Conservation (phyloP, 2,797 vertebrate species). For the Hozukius guyotensis region DNA sequence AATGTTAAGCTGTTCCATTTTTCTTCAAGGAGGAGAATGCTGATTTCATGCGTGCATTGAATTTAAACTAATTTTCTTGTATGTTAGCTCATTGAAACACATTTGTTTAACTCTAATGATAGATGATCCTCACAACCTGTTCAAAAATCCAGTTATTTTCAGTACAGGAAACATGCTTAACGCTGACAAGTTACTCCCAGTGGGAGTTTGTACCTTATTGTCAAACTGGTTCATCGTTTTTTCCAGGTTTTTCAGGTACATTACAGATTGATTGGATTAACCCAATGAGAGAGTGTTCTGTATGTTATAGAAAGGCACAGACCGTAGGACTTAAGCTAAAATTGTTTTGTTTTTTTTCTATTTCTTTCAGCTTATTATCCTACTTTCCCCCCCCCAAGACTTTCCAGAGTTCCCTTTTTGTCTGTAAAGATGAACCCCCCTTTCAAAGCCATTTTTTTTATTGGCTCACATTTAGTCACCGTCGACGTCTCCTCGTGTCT, state of each 20-base stretch:
- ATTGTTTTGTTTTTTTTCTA: background rate
- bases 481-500: constrained; percentile 10
- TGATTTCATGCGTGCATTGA: constrained; percentile 41
- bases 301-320: constrained; percentile 40
- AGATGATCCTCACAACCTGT: constrained; percentile 24
- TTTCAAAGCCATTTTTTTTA: constrained; percentile 19
- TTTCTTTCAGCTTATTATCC: constrained; percentile 5
- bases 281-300: constrained; percentile 29
- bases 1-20: constrained; percentile 44
- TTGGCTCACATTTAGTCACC: constrained; percentile 11
- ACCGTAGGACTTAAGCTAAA: background rate
- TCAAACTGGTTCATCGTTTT: constrained; percentile 26
- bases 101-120: constrained; percentile 40
- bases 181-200: constrained; percentile 51
- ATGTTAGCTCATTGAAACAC: constrained; percentile 39
- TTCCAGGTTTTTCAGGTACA: constrained; percentile 36
- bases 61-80: constrained; percentile 39
- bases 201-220: constrained; percentile 50
- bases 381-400: background rate
- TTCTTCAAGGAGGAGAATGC: constrained; percentile 36
- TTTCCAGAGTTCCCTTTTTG: constrained; percentile 13
- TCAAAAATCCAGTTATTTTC: constrained; percentile 41
- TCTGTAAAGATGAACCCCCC: constrained; percentile 18
- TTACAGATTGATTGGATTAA: constrained; percentile 36
- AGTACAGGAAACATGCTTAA: constrained; percentile 39